Evolutionary conservation across 23 tunicate genomes (phyloP), one percentile per base, ranked within the genome.

Genomic region (Halocynthia roretzi): DNA sequence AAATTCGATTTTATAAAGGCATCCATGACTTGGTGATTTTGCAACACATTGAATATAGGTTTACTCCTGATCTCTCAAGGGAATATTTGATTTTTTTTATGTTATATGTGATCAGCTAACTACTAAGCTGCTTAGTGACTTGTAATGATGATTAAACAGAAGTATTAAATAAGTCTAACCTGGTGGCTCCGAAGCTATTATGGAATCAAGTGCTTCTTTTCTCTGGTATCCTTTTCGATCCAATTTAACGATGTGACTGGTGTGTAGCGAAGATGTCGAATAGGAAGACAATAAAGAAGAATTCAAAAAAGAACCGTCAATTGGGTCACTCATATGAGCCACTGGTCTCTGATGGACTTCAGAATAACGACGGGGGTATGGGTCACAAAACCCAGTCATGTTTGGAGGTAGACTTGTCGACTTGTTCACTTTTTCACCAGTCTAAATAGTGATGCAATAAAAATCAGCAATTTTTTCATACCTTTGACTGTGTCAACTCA

Each of bases 111-210:
- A n/a, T n/a, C n/a, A n/a, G n/a, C n/a, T n/a, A n/a, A n/a, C n/a
- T n/a, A n/a, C n/a, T n/a, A n/a, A n/a, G n/a, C n/a, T n/a, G n/a
- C n/a, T n/a, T 31, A 31, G 4, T 31, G 4, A 31, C 4, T 58
- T 1, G 2, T 15, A 58, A 58, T 15, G 17, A 58, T 58, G 17
- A 4, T 58, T 17, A 1, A 14, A 58, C 64, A 15, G 17, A 58
- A n/a, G 17, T 14, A 58, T 58, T 14, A 14, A 15, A 58, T 15
- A 58, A 58, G 17, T 58, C 64, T 53, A 50, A 74, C 80, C 86
- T n/a, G 95, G 62, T 12, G 86, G 10, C 8, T 83, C 81, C 17
- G 83, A 83, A 20, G 96, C 96, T 21, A 89, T 88, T 48, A 89
- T 89, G n/a, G 96, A 83, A 71, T 80, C 82, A 40, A 89, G 56